Percentiles rank a stretch among this genome's conserved stretches.
Conservation (phyloP, 2,113 vertebrate species). For the Tretioscincus oriximinensis region DNA sequence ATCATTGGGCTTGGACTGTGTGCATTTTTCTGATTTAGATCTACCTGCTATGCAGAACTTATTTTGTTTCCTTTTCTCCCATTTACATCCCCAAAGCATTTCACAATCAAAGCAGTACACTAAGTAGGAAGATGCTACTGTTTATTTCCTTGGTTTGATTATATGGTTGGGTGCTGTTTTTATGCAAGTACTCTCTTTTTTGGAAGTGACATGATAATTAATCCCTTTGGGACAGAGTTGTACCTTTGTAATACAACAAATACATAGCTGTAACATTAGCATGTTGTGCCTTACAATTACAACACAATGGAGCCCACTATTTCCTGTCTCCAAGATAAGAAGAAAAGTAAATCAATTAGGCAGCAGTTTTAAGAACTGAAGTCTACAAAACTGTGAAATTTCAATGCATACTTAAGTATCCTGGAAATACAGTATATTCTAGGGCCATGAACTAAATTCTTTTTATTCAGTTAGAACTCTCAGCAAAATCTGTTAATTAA, state of each 20-base stretch:
- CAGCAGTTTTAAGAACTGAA: background rate
- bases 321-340: background rate
- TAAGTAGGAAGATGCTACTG: background rate
- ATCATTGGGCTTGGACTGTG: too few relatives aligned
- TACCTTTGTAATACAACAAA: constrained; percentile 6
- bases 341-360: background rate
- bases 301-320: background rate
- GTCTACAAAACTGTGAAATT: background rate
- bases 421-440: background rate
- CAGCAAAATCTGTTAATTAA: background rate
- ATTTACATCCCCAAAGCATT: background rate
- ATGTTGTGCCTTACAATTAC: background rate
- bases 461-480: background rate
- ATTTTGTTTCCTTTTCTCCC: too few relatives aligned
- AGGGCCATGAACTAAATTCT: background rate
- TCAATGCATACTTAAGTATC: background rate
- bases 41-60: too few relatives aligned
- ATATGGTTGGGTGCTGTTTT: background rate
- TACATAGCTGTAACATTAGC: background rate
- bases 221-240: background rate
- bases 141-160: constrained; percentile 5
- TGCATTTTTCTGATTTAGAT: too few relatives aligned
- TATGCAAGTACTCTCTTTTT: background rate
- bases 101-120: background rate
- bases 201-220: background rate